Percentiles rank a stretch among this genome's conserved stretches.
Conservation (phyloP, 2,888 invertebrate species). For the Papilio demoleus region DNA sequence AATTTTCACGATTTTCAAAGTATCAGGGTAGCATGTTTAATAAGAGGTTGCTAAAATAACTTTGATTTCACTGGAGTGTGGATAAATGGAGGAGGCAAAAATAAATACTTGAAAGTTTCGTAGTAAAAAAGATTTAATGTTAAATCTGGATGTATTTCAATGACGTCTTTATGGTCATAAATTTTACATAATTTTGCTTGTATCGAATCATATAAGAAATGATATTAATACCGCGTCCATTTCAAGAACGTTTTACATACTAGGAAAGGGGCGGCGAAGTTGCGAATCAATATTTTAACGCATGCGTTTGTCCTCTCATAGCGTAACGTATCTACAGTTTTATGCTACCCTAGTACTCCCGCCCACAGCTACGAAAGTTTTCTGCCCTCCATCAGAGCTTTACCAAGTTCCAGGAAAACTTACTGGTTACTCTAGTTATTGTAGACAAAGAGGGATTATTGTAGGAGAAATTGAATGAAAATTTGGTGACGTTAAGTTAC, state of each 20-base stretch:
- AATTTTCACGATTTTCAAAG: conserved; percentile 11
- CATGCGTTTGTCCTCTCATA: background rate
- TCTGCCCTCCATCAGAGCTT: conserved; percentile 35
- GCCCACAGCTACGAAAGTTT: conserved; percentile 39
- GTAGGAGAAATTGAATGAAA: background rate
- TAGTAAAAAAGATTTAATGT: too few species aligned
- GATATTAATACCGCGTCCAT: conserved; percentile 6
- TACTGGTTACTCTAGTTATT: background rate
- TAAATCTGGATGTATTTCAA: too few species aligned
- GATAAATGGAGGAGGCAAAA: conserved; percentile 7
- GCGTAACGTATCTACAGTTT: background rate
- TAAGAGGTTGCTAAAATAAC: background rate
- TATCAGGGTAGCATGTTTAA: conserved; percentile 10
- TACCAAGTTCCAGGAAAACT: conserved; percentile 15
- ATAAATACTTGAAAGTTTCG: too few species aligned
- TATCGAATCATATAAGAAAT: background rate
- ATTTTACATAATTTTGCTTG: background rate
- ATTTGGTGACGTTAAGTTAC: background rate
- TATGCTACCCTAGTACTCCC: conserved; percentile 39
- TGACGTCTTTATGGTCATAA: too few species aligned
- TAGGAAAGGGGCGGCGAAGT: background rate
- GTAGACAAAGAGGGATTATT: background rate
- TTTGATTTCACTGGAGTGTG: too few species aligned
- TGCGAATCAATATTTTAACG: conserved; percentile 28
- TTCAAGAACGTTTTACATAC: too few species aligned